These are phyloP conservation scores for Cybosia mesomella DNA, from an alignment of 2,888 invertebrate species.

Conservation along the genomic window DNA sequence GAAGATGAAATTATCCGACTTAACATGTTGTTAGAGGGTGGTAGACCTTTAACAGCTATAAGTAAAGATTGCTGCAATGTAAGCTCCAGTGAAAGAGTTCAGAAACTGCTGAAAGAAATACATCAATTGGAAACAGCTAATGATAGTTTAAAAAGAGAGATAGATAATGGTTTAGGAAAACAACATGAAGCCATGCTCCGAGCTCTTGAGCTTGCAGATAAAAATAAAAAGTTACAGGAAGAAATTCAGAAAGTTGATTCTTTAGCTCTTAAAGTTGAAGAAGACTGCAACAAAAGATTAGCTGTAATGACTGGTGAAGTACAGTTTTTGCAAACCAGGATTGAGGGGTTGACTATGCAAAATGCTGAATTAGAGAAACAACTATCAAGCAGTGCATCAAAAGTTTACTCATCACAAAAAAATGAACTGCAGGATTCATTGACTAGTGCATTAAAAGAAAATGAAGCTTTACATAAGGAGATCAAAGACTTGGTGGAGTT, in stretches of 20 bases:
- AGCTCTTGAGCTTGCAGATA: conserved; percentile 91
- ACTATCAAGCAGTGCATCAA: conserved; percentile 75
- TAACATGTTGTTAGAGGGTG: conserved; percentile 90
- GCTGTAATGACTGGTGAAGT: conserved; percentile 88
- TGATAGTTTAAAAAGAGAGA: conserved; percentile 79
- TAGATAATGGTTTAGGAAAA: conserved; percentile 87
- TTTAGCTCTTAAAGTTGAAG: conserved; percentile 91
- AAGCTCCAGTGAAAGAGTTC: conserved; percentile 84
- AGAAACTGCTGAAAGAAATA: conserved; percentile 87
- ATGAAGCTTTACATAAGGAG: conserved; percentile 77
- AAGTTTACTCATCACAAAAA: conserved; percentile 50
- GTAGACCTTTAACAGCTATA: conserved; percentile 88
- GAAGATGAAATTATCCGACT: conserved; percentile 91
- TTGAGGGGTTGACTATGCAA: conserved; percentile 78
- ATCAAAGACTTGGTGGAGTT: conserved; percentile 82
- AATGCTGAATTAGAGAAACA: conserved; percentile 86
- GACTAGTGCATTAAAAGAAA: conserved; percentile 68
- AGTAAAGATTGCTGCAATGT: conserved; percentile 89
- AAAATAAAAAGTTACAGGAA: conserved; percentile 90
- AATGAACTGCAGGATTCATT: conserved; percentile 64
- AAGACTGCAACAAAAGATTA: conserved; percentile 91
- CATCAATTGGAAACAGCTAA: conserved; percentile 88
- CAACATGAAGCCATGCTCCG: conserved; percentile 94
- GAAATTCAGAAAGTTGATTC: conserved; percentile 91
- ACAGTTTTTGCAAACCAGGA: conserved; percentile 84